A percentile compares a stretch with the other conserved stretches of the same genome.
Evolutionary conservation across 2,797 vertebrate species (phyloP).

Genomic region (Petrocephalus schoutedeni): DNA sequence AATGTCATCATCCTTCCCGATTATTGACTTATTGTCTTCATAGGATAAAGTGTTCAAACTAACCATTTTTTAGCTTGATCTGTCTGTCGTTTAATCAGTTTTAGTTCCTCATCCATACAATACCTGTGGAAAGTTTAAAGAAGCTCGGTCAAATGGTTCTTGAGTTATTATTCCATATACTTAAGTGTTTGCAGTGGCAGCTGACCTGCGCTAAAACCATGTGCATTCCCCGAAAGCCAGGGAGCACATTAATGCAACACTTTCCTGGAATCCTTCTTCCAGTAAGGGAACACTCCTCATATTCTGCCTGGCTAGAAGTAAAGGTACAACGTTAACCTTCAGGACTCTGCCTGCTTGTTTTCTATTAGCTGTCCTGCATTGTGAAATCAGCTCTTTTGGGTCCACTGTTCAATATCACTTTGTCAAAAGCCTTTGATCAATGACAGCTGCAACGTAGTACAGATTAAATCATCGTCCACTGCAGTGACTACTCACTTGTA

Average conservation of each 20-base stretch:
- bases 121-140: not conserved
- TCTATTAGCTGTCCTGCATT: not conserved
- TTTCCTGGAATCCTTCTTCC: not conserved
- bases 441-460: not conserved
- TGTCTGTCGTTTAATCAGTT: not conserved
- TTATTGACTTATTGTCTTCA: not conserved
- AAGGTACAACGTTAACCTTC: not conserved
- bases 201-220: no score
- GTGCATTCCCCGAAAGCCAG: not conserved
- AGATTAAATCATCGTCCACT: not conserved
- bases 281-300: not conserved
- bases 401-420: not conserved
- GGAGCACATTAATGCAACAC: not conserved
- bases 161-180: not conserved
- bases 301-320: not conserved
- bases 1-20: not conserved
- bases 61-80: not conserved
- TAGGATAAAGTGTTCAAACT: not conserved
- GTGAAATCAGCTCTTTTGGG: not conserved
- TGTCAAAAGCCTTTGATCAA: slow-evolving; percentile 18
- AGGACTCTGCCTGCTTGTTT: not conserved
- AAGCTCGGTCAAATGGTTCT: not conserved
- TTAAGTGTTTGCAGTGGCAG: no score
- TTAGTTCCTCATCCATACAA: not conserved
- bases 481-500: not conserved